phyloP scores from a whole-genome alignment of 2,797 vertebrate species.

The Pipistrellus nathusii region DNA sequence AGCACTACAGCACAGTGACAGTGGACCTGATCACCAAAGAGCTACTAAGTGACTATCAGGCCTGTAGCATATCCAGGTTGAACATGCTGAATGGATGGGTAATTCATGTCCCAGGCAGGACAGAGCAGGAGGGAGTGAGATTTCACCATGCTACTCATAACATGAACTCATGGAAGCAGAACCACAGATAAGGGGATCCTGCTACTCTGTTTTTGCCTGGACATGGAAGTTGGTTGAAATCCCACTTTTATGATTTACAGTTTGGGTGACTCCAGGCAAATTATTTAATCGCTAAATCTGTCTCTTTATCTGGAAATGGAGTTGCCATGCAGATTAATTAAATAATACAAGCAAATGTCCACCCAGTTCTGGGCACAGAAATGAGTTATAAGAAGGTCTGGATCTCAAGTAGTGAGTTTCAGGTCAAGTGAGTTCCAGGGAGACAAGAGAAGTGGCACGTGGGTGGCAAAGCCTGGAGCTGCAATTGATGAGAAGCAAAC shows the following conservation, averaged over 20 bases:
- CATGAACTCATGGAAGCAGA: not conserved
- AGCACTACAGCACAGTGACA: not conserved
- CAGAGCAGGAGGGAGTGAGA: not conserved
- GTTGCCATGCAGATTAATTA: conserved; percentile 10
- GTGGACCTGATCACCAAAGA: not conserved
- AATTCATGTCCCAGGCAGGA: not conserved
- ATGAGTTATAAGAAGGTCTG: not conserved
- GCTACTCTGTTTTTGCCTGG: not conserved
- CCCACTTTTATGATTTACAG: not conserved
- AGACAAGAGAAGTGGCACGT: not conserved
- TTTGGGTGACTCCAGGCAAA: not conserved
- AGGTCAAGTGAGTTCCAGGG: not conserved
- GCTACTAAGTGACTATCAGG: not conserved
- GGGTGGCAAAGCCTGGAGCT: not conserved
- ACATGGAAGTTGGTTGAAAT: not conserved
- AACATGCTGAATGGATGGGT: not conserved
- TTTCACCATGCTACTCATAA: not conserved
- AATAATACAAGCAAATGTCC: not conserved
- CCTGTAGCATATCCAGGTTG: not conserved
- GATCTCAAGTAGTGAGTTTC: not conserved
- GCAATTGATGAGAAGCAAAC: not conserved
- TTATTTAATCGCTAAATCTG: not conserved
- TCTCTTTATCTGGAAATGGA: conserved; percentile 3
- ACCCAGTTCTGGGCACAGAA: not conserved
- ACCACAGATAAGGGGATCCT: not conserved